Evolutionary conservation across 2,797 vertebrate genomes (phyloP).

Genomic region (Taeniopygia guttata): DNA sequence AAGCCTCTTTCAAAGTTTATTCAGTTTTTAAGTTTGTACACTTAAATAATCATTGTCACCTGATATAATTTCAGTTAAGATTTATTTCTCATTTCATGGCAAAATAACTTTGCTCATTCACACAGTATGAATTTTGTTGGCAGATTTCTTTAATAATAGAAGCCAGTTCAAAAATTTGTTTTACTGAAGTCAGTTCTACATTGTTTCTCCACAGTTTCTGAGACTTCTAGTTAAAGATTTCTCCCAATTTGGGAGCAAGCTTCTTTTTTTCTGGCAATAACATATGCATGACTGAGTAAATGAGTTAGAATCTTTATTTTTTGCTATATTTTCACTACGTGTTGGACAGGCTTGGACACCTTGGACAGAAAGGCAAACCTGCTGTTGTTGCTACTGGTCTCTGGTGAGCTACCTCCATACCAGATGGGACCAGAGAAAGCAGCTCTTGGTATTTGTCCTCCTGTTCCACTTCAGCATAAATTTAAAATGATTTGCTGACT

Average conservation of each 20-base stretch:
- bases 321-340: neutral
- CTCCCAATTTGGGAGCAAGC: neutral
- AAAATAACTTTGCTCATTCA: neutral
- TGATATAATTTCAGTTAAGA: neutral
- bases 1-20: neutral
- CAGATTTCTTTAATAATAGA: neutral
- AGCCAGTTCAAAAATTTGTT: neutral
- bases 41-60: neutral
- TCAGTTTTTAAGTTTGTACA: neutral
- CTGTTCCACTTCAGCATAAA: neutral
- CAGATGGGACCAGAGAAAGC: neutral
- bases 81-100: neutral
- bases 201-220: neutral
- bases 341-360: neutral
- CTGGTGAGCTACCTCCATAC: accelerated
- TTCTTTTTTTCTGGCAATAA: neutral
- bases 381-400: neutral
- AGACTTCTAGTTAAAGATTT: neutral
- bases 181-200: neutral
- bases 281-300: neutral
- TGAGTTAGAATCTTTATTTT: neutral
- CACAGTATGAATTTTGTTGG: neutral
- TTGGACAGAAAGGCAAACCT: neutral
- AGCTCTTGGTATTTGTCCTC: neutral
- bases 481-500: neutral